Percentiles rank a stretch among this genome's conserved stretches.
Conservation (phyloP, 2,797 vertebrate species). For the Bucorvus abyssinicus region DNA sequence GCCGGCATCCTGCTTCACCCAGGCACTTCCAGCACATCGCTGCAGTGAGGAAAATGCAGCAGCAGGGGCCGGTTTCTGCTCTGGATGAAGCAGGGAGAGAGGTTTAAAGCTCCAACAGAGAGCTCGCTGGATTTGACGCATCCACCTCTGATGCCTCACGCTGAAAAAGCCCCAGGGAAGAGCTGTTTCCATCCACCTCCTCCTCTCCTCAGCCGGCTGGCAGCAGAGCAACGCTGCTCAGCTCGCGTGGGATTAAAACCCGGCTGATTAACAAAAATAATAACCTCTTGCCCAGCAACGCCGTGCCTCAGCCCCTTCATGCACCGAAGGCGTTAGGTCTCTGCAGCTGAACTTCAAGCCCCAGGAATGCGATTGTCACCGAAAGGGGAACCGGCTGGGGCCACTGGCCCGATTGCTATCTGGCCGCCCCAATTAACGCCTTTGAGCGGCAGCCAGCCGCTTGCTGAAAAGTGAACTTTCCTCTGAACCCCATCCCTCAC, state of each 20-base stretch:
- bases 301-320: fast-evolving
- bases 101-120: neutral
- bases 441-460: constrained; percentile 55
- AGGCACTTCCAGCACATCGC: neutral
- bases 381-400: neutral
- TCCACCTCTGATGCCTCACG: neutral
- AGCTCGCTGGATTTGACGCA: fast-evolving
- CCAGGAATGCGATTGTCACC: neutral
- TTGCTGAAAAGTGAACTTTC: neutral
- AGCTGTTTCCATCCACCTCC: neutral
- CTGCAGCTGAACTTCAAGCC: neutral
- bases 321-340: neutral
- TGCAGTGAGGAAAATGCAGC: neutral
- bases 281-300: fast-evolving
- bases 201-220: neutral
- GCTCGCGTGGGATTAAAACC: neutral
- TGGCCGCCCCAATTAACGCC: constrained; percentile 32
- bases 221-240: neutral
- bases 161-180: neutral
- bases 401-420: neutral
- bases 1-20: neutral
- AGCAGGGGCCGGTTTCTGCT: neutral
- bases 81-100: neutral
- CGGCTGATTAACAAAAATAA: neutral
- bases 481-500: constrained; percentile 1